phyloP scores from a whole-genome alignment of 2,797 vertebrate species.

The Buceros bicornis region DNA sequence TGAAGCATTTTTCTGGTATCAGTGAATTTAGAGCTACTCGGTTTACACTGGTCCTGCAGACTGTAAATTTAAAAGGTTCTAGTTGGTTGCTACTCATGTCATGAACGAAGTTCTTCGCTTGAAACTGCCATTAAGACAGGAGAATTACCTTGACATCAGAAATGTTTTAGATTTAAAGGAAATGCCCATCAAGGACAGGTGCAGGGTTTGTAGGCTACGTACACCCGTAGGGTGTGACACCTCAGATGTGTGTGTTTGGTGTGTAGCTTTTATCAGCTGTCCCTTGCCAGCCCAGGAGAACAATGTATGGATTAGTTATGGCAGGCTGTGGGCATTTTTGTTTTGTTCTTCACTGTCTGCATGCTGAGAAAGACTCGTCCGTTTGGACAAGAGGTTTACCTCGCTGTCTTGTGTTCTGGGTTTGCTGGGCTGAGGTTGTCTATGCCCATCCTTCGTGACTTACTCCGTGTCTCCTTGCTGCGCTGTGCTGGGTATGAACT shows the following conservation, averaged over 20 bases:
- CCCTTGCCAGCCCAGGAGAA: background rate
- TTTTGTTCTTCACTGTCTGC: background rate
- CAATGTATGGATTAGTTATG: background rate
- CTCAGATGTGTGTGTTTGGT: background rate
- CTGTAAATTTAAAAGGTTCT: background rate
- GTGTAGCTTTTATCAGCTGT: background rate
- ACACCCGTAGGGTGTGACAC: background rate
- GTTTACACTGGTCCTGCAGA: background rate
- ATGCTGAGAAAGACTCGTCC: background rate
- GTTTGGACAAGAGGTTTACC: background rate
- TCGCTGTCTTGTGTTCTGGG: accelerated
- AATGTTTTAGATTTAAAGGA: background rate
- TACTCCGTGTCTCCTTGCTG: background rate
- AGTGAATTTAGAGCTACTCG: background rate
- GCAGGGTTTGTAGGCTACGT: background rate
- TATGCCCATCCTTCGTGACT: accelerated
- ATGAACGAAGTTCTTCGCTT: background rate
- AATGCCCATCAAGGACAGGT: background rate
- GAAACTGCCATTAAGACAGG: background rate
- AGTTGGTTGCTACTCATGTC: background rate
- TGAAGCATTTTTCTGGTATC: slow-evolving; percentile 1
- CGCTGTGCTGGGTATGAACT: background rate
- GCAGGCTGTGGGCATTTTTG: background rate
- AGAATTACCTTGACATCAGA: background rate
- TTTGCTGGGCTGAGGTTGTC: background rate